These are phyloP conservation scores for Danaus melanippus DNA, from an alignment of 1,140 invertebrate genomes.

Conservation along the genomic window DNA sequence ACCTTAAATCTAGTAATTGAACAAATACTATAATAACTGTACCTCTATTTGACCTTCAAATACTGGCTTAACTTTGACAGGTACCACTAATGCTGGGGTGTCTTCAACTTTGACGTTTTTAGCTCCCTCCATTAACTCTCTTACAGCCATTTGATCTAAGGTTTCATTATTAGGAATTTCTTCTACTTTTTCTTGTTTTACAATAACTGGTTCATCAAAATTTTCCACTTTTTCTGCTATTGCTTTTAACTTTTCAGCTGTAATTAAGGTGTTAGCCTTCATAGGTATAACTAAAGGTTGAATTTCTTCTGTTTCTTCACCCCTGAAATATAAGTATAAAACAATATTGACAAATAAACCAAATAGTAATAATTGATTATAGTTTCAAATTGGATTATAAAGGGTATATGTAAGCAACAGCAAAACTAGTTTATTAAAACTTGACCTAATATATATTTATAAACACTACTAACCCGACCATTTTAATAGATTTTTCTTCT, in stretches of 20 bases:
- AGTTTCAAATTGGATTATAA: background rate
- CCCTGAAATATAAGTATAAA: slow-evolving; percentile 51
- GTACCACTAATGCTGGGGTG: slow-evolving; percentile 64
- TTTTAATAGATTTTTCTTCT: slow-evolving; percentile 81
- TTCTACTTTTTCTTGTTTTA: slow-evolving; percentile 22
- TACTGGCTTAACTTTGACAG: slow-evolving; percentile 67
- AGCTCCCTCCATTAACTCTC: slow-evolving; percentile 73
- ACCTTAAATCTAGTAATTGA: no score
- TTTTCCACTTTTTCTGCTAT: slow-evolving; percentile 58
- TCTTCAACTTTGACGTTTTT: slow-evolving; percentile 46
- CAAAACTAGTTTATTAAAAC: no score
- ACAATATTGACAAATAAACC: background rate
- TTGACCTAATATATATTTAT: slow-evolving; percentile 1
- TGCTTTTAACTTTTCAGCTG: slow-evolving; percentile 68
- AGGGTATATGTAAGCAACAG: no score
- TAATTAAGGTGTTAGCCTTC: slow-evolving; percentile 69
- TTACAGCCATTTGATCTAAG: slow-evolving; percentile 69
- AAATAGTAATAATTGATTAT: background rate
- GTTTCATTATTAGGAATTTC: slow-evolving; percentile 49
- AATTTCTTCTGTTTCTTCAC: slow-evolving; percentile 68
- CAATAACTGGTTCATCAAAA: slow-evolving; percentile 42
- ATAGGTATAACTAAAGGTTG: slow-evolving; percentile 78
- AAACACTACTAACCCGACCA: slow-evolving; percentile 74
- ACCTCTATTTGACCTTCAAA: slow-evolving; percentile 75
- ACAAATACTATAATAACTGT: slow-evolving; percentile 9